Percentiles rank a stretch among this genome's conserved stretches.
Conservation (phyloP, 2,113 vertebrate genomes). For the Lampris incognitus region DNA sequence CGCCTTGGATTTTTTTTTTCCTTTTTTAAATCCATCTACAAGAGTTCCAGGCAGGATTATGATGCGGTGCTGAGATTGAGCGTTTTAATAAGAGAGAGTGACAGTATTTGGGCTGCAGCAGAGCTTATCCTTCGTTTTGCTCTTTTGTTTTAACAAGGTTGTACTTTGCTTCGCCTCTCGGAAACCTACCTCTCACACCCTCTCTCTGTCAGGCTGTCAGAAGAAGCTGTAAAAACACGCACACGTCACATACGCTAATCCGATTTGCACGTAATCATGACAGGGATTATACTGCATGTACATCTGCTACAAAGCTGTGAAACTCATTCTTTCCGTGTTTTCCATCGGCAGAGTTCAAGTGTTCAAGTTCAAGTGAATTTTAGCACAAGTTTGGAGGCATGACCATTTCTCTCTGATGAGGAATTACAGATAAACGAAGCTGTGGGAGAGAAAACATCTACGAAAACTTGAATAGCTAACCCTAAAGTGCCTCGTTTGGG, state of each 20-base stretch:
- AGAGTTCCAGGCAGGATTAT: conserved; percentile 76
- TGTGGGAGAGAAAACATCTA: conserved; percentile 57
- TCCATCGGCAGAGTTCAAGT: conserved; percentile 65
- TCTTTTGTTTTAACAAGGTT: conserved; percentile 76
- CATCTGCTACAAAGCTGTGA: conserved; percentile 68
- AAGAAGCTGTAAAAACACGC: conserved; percentile 72
- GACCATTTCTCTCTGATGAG: conserved; percentile 64
- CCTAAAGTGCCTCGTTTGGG: conserved; percentile 43
- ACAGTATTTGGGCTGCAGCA: conserved; percentile 73
- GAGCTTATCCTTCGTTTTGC: conserved; percentile 69
- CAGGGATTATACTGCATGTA: conserved; percentile 77
- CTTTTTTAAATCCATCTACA: conserved; percentile 18
- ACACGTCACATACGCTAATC: conserved; percentile 75
- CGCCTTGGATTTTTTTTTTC: conserved; percentile 22
- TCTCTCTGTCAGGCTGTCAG: conserved; percentile 73
- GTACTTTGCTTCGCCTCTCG: conserved; percentile 72
- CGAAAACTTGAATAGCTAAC: conserved; percentile 66
- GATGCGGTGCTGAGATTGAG: conserved; percentile 66
- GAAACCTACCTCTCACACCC: conserved; percentile 57
- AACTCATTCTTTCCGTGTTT: conserved; percentile 60
- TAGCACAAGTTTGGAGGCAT: conserved; percentile 32
- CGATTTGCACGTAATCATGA: conserved; percentile 80
- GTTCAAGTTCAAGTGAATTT: conserved; percentile 60
- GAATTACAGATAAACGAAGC: conserved; percentile 62
- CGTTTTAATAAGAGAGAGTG: conserved; percentile 76